These are phyloP conservation scores for Drosophila putrida DNA, from an alignment of 2,888 invertebrate species.

Conservation along the genomic window DNA sequence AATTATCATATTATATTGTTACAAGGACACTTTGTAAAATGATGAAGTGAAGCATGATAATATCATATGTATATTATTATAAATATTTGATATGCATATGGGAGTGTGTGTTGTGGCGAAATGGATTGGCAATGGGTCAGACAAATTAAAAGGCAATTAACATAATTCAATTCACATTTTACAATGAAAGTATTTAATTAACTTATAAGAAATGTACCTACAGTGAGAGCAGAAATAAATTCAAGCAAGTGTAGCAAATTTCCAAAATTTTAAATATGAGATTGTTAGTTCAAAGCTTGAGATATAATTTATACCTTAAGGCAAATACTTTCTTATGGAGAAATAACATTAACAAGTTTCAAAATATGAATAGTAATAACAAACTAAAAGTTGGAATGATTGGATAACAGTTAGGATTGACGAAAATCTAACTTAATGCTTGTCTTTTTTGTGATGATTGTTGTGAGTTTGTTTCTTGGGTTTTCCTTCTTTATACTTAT, in stretches of 20 bases:
- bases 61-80: slow-evolving; percentile 17
- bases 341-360: slow-evolving; percentile 43
- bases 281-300: slow-evolving; percentile 11
- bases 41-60: slow-evolving; percentile 38
- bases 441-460: slow-evolving; percentile 39
- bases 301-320: slow-evolving; percentile 24
- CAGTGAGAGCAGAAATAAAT: not conserved
- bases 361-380: slow-evolving; percentile 24
- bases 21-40: slow-evolving; percentile 60
- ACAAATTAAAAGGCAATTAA: slow-evolving; percentile 10
- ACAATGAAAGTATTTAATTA: slow-evolving; percentile 7
- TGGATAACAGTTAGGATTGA: slow-evolving; percentile 29
- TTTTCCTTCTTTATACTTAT: slow-evolving; percentile 19
- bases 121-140: slow-evolving; percentile 15
- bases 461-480: slow-evolving; percentile 28
- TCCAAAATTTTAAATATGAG: not conserved
- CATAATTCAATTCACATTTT: slow-evolving; percentile 8
- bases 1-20: slow-evolving; percentile 29
- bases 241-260: slow-evolving; percentile 1
- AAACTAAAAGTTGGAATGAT: slow-evolving; percentile 37
- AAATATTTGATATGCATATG: slow-evolving; percentile 22
- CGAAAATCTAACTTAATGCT: slow-evolving; percentile 20
- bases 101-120: slow-evolving; percentile 34
- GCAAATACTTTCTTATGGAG: slow-evolving; percentile 26
- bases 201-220: not conserved